Conservation (phyloP, 1,140 invertebrate genomes). For the Drosophila teissieri region DNA sequence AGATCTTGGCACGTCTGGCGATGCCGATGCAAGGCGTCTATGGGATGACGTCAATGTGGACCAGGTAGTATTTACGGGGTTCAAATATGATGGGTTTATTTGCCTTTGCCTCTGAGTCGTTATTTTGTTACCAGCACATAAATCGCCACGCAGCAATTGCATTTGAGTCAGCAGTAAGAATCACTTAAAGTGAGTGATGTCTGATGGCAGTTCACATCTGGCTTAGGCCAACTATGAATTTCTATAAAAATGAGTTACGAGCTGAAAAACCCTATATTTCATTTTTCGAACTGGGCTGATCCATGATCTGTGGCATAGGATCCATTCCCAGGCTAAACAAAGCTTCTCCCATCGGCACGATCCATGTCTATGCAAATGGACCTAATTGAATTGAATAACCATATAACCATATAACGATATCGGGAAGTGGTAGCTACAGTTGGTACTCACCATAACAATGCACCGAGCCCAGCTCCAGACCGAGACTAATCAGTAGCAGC, state of each 20-base stretch:
- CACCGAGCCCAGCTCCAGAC: constrained; percentile 60
- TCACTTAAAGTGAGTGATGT: too few relatives aligned
- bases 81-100: constrained; percentile 41
- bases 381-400: constrained; percentile 69
- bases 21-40: constrained; percentile 1
- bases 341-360: constrained; percentile 4
- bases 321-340: neutral
- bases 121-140: neutral
- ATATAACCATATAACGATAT: constrained; percentile 33
- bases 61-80: constrained; percentile 26
- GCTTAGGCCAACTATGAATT: too few relatives aligned
- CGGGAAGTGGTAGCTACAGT: constrained; percentile 2
- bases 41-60: constrained; percentile 32
- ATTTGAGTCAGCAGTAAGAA: neutral
- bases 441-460: constrained; percentile 78
- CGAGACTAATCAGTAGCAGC: constrained; percentile 70
- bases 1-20: constrained; percentile 56
- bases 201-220: too few relatives aligned
- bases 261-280: too few relatives aligned
- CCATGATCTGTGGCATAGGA: too few relatives aligned
- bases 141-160: neutral
- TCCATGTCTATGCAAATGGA: constrained; percentile 34
- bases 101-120: constrained; percentile 12
- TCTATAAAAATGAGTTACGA: too few relatives aligned
- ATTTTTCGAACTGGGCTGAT: too few relatives aligned